Evolutionary conservation across 2,113 vertebrate species (phyloP), one percentile per base, ranked within the genome.

Genomic region (Cyrtonyx montezumae): DNA sequence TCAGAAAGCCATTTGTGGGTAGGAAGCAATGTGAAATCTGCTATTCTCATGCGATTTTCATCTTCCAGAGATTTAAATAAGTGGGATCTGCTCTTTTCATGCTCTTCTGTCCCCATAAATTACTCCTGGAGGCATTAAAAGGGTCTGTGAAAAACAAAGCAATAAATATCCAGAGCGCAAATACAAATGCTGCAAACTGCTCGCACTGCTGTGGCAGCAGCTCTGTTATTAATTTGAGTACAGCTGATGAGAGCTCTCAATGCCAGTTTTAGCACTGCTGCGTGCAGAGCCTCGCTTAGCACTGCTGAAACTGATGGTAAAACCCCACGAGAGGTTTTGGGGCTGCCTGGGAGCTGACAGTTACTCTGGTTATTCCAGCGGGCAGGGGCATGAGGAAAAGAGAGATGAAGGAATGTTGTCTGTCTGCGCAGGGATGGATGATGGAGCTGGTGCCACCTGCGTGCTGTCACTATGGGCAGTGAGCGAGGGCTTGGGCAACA

Each of bases 91-190:
- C 62, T 91, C 53, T 80, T 90, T 65, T 58, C 1, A 1, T 71
- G 85, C 88, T 81, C 12, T 81, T 90, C 87, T 84, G 77, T 96
- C 87, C 43, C 85, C 73, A 88, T 96, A 95, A 95, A 95, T 95
- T 93, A 84, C 79, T 68, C 82, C 80, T 75, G 70, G 36, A 96
- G 76, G 79, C 79, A 91, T 90, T 94, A 93, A 96, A 94, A 95
- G 56, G 32, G n/a, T n/a, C 79, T 66, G 79, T 83, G 94, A 92
- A 91, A 91, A 94, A 53, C 82, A 62, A 42, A 15, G 78, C 85
- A 83, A 93, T 96, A 94, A 96, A 94, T 95, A 94, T 82, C 65
- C 59, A 63, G 61, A 90, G 93, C 77, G 80, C 51, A 87, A 77
- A 88, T 58, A 93, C 40, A 58, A 75, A 78, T 58, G 66, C 53